A percentile compares a stretch with the other conserved stretches of the same genome.
These are phyloP conservation scores for Girardinus metallicus DNA, from an alignment of 2,797 vertebrate genomes.

Conservation along the genomic window DNA sequence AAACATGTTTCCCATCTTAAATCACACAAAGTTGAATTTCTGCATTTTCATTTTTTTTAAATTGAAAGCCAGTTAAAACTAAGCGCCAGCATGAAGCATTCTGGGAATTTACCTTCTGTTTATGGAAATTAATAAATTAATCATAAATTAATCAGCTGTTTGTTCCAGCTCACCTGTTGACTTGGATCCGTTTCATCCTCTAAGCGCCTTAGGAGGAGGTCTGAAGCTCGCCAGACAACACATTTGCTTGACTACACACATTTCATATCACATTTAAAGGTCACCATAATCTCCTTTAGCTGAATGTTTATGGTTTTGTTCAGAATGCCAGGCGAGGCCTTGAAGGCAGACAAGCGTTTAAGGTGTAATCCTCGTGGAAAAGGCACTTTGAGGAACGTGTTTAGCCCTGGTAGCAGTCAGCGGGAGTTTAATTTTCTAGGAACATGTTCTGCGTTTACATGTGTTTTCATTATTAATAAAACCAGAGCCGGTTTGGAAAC, in stretches of 20 bases:
- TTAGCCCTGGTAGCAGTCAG: slow-evolving; percentile 23
- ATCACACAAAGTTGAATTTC: not conserved
- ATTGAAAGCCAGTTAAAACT: not conserved
- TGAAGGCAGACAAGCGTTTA: slow-evolving; percentile 39
- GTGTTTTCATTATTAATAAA: slow-evolving; percentile 57
- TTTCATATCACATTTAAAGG: slow-evolving; percentile 3
- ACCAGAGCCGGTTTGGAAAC: slow-evolving; percentile 33
- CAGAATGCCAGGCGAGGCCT: slow-evolving; percentile 9
- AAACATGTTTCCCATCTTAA: not conserved
- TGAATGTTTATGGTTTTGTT: slow-evolving; percentile 12
- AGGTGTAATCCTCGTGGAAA: slow-evolving; percentile 36
- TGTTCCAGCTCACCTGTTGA: slow-evolving; percentile 53
- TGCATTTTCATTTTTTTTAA: not conserved
- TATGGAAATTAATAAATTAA: not conserved
- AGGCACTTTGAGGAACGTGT: slow-evolving; percentile 24
- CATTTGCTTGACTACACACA: not conserved
- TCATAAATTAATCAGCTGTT: not conserved
- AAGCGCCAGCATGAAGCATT: not conserved
- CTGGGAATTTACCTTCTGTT: slow-evolving; percentile 3
- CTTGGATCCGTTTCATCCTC: slow-evolving; percentile 15
- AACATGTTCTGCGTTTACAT: slow-evolving; percentile 51
- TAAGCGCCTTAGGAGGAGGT: slow-evolving; percentile 7
- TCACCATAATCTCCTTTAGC: not conserved
- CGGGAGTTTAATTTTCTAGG: slow-evolving; percentile 45
- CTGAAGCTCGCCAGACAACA: slow-evolving; percentile 2